phyloP scores from a whole-genome alignment of 2,113 vertebrate genomes.

The Steatornis caripensis region DNA sequence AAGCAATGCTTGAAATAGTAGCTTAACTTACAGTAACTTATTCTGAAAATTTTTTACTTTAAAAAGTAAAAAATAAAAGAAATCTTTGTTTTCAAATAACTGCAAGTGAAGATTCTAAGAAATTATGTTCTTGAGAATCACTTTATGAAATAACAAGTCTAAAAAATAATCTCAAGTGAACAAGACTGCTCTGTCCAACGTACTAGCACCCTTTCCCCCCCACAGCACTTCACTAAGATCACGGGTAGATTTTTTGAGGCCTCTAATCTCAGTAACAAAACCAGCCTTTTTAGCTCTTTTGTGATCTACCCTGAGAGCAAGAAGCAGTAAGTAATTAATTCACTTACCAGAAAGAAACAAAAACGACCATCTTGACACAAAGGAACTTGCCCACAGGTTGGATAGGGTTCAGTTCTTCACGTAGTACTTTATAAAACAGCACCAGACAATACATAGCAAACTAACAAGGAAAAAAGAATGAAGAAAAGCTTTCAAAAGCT shows the following conservation, averaged over 20 bases:
- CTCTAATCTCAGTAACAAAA: neutral
- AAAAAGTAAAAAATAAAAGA: neutral
- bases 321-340: neutral
- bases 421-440: slow-evolving; percentile 92
- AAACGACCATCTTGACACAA: slow-evolving; percentile 97
- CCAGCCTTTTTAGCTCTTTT: neutral
- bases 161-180: neutral
- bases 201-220: neutral
- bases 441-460: slow-evolving; percentile 99
- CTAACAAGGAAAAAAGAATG: slow-evolving; percentile 64
- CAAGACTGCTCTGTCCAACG: neutral
- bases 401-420: slow-evolving; percentile 92
- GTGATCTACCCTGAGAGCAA: neutral
- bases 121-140: neutral
- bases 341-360: slow-evolving; percentile 96
- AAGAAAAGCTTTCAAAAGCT: neutral
- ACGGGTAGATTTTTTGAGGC: neutral
- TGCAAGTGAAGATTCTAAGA: neutral
- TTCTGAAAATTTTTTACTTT: neutral
- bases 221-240: neutral
- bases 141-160: neutral
- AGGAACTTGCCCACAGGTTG: slow-evolving; percentile 96
- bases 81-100: neutral
- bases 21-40: neutral
- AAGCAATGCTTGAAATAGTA: neutral